Base-by-base conservation (phyloP, 2,113 vertebrate species). In the Menidia beryllina region DNA sequence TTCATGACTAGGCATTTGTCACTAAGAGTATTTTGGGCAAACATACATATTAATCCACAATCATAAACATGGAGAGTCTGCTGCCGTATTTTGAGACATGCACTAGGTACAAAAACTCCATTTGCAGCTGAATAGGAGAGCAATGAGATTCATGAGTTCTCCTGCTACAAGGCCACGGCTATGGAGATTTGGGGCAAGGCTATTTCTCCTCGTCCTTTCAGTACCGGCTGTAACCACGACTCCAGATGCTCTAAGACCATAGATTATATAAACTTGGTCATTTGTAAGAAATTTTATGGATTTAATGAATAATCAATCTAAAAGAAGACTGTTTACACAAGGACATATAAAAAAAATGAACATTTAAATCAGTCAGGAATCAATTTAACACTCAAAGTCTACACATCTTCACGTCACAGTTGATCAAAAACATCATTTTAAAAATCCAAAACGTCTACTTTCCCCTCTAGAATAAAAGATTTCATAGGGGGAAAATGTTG, bases 61-160 rank as follows among this genome's bases (percentile, higher is more conserved):
- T 84, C 79, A 75, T 64, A 76, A 88, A 84, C 73, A 61, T 4
- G 8, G 49, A 80, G 72, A 24, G 26, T 78, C 63, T 71, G 64
- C 74, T 53, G 57, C 64, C 23, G 64, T 72, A 72, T 84, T 84
- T 82, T 69, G 52, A 74, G 74, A 75, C 61, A 64, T 17, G 12
- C 0, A 14, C 39, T 1, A 62, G 26, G 7, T 53, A 72, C 65
- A 59, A 72, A 65, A 84, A 85, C 69, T 86, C 70, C 64, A 86
- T 90, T 86, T 90, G 56, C 80, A 76, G 65, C 84, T 79, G 84
- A 85, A 87, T 69, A 58, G 70, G 25, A 48, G 85, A 75, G 86
- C 86, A 90, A 85, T 89, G 87, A 89, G 86, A 92, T 91, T 90
- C 87, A 88, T 89, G 86, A 88, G 88, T 83, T 88, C 79, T 76